These are phyloP conservation scores for Hyles lineata DNA, from an alignment of 2,888 invertebrate species.

Conservation along the genomic window DNA sequence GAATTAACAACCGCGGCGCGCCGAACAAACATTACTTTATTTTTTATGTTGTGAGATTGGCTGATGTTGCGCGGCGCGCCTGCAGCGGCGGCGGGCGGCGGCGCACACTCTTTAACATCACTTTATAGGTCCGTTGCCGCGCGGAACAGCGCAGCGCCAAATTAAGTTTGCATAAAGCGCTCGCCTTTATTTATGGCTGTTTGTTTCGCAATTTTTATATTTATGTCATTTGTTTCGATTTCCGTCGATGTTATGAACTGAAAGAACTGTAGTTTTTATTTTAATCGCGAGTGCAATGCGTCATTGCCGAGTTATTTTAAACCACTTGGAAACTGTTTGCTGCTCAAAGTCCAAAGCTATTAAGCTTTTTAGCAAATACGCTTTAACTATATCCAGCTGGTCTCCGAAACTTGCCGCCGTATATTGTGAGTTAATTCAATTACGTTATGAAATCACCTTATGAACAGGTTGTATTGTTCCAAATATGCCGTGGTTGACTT, in stretches of 20 bases:
- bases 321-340: not conserved
- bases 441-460: too few relatives aligned
- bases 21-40: constrained; percentile 6
- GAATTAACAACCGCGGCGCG: constrained; percentile 1
- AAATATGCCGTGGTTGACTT: too few relatives aligned
- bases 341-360: not conserved
- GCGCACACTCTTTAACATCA: not conserved
- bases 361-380: constrained; percentile 1
- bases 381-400: not conserved
- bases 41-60: not conserved
- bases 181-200: constrained; percentile 6
- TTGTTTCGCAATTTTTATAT: constrained; percentile 23
- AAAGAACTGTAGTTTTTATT: constrained; percentile 12
- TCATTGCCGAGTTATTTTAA: constrained; percentile 12
- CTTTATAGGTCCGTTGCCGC: not conserved
- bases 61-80: not conserved
- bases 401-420: not conserved
- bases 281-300: constrained; percentile 3
- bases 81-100: not conserved
- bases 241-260: not conserved
- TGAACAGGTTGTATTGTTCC: too few relatives aligned
- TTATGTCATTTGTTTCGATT: constrained; percentile 9
- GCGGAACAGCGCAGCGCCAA: constrained; percentile 5
- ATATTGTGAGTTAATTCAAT: too few relatives aligned
- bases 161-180: constrained; percentile 23